phyloP scores from a whole-genome alignment of 2,888 invertebrate species.

The Physocephala rufipes region DNA sequence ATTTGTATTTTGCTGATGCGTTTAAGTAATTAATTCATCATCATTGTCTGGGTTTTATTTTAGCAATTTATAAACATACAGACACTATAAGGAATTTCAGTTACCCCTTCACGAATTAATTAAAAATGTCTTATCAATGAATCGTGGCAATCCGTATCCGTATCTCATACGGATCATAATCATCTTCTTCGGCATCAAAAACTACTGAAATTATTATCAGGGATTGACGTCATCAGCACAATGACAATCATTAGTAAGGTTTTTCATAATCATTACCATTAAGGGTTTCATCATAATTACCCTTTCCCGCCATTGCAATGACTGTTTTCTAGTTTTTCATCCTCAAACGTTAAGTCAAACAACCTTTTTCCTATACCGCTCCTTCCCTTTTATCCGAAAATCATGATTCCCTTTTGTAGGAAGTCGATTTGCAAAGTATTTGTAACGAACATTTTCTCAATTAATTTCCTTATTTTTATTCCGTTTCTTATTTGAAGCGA shows the following conservation, averaged over 20 bases:
- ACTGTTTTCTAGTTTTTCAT: too few relatives aligned
- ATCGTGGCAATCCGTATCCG: neutral
- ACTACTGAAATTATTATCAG: neutral
- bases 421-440: too few relatives aligned
- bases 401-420: too few relatives aligned
- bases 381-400: neutral
- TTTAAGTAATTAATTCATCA: slow-evolving; percentile 27
- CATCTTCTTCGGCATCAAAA: neutral
- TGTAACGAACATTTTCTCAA: slow-evolving; percentile 46
- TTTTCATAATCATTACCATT: too few relatives aligned
- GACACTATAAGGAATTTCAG: too few relatives aligned
- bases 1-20: too few relatives aligned
- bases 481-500: slow-evolving; percentile 31
- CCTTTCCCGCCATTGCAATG: too few relatives aligned
- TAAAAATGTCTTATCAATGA: too few relatives aligned
- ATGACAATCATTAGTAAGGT: neutral
- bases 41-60: slow-evolving; percentile 30
- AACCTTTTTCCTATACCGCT: neutral
- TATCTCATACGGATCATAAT: neutral
- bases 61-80: neutral
- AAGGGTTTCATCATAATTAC: too few relatives aligned
- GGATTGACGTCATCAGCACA: neutral
- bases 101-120: too few relatives aligned
- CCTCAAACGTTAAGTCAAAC: too few relatives aligned
- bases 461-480: slow-evolving; percentile 45